These are phyloP conservation scores for Capromys pilorides DNA, from an alignment of 2,797 vertebrate genomes.

Conservation along the genomic window DNA sequence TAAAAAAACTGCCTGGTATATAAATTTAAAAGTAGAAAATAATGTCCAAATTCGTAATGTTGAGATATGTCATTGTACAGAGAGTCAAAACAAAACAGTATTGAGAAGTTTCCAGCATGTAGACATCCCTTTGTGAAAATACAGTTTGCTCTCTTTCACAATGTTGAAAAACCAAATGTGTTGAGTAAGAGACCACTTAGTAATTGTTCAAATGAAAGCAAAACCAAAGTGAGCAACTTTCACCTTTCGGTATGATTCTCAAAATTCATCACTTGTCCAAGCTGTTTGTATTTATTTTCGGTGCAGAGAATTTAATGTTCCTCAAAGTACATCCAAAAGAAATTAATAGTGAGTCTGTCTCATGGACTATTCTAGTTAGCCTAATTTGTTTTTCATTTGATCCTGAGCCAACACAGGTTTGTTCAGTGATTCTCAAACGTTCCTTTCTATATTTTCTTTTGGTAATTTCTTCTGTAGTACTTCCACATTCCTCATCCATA, in stretches of 20 bases:
- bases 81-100: slow-evolving; percentile 73
- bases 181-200: slow-evolving; percentile 64
- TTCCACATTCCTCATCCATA: neutral
- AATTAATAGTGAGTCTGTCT: neutral
- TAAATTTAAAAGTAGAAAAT: slow-evolving; percentile 72
- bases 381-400: slow-evolving; percentile 13
- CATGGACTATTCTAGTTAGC: neutral
- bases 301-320: neutral
- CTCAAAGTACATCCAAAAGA: neutral
- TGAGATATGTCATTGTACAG: slow-evolving; percentile 52
- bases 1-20: slow-evolving; percentile 71
- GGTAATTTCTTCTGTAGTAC: slow-evolving; percentile 1
- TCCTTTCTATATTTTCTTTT: neutral
- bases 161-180: slow-evolving; percentile 68
- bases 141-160: slow-evolving; percentile 53
- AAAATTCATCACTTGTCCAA: neutral
- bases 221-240: slow-evolving; percentile 51
- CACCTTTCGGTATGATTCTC: neutral
- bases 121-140: slow-evolving; percentile 61
- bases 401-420: slow-evolving; percentile 2
- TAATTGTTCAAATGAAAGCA: slow-evolving; percentile 64
- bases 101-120: slow-evolving; percentile 69
- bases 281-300: slow-evolving; percentile 28
- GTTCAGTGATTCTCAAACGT: neutral
- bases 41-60: slow-evolving; percentile 75